Base-by-base conservation (phyloP, 2,797 vertebrate genomes). In the Hippoglossus hippoglossus region DNA sequence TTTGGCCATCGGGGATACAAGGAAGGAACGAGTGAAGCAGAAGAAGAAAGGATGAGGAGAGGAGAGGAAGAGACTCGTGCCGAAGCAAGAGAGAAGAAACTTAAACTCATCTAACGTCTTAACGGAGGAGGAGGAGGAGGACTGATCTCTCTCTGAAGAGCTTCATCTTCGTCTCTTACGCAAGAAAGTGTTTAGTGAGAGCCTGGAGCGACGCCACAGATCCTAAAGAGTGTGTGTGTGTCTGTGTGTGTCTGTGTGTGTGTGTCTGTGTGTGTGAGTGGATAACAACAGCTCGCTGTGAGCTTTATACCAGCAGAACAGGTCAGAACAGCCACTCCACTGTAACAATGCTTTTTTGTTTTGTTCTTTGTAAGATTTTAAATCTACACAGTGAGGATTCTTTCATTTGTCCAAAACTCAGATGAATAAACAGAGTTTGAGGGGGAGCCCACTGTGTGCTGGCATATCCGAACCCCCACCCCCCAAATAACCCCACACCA, bases 121-220 rank as follows among this genome's bases (percentile, higher is more conserved):
- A 53, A 75, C 49, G 11, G 31, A 36, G 28, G 28, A 31, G 28
- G 31, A 34, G 11, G 36, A 39, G 52, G 61, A 79, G 44, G 63
- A 19, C 59, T 31, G 19, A 47, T 63, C 41, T 49, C 41, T 49
- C 75, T 47, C 55, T 44, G 39, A 66, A 71, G 72, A 70, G 70
- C 51, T 31, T 50, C 34, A 22, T 47, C 69, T 73, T 62, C 12
- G n/a, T 34, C 26, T 63, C 21, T 25, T 26, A 34, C 15, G 7
- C 50, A 66, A 54, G 49, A 46, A 2, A 18, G 15, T 18, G 73
- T 62, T 74, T 36, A 60, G 63, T 52, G 64, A 59, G 61, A 75
- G 57, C 51, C 36, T 53, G 24, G 11, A 72, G 68, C 15, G 13
- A 46, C 28, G 24, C 44, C 36, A 16, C 13, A 15, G 21, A 58